Evolutionary conservation across 2,113 vertebrate genomes (phyloP), one percentile per base, ranked within the genome.

Genomic region (Proterorhinus semilunaris): DNA sequence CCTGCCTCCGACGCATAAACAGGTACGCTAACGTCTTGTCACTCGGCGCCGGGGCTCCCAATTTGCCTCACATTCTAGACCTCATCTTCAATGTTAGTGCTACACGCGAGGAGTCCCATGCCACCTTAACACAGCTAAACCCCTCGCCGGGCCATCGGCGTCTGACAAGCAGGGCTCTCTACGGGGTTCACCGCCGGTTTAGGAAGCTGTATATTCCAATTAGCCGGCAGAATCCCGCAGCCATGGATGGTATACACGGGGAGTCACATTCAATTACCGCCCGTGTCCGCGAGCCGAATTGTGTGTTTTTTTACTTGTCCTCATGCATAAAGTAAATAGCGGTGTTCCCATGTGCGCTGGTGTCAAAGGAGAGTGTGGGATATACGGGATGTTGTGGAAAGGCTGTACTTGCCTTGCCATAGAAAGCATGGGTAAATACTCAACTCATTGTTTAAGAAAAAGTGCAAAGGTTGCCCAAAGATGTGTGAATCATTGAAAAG

Each of bases 211-310:
- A 91, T 88, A 83, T 86, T 90, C 83, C 90, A 91, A 91, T 92
- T 92, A 90, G 83, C 80, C 79, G 65, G 74, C 77, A 65, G 72
- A 68, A 83, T 89, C 84, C 87, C 59, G 17, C 68, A 82, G 87
- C 87, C 83, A 82, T 75, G 83, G 84, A 86, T 86, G 66, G 88
- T 86, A 78, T 91, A 89, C 85, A 79, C 81, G 87, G 80, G 65
- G 81, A 88, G 88, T 91, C 91, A 84, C 79, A 78, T 89, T 87
- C 90, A 90, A 92, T 93, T 90, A 91, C 80, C 69, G 76, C 83
- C 45, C 55, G 66, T 68, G 82, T 91, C 90, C 85, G 75, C 84
- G 72, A 76, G 53, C 80, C 79, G 76, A 74, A 85, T 76, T 79
- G 71, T 85, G 68, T 86, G 80, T 87, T 89, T 90, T 59, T 91